These are phyloP conservation scores for Albula goreensis DNA, from an alignment of 2,113 vertebrate species.

Conservation along the genomic window DNA sequence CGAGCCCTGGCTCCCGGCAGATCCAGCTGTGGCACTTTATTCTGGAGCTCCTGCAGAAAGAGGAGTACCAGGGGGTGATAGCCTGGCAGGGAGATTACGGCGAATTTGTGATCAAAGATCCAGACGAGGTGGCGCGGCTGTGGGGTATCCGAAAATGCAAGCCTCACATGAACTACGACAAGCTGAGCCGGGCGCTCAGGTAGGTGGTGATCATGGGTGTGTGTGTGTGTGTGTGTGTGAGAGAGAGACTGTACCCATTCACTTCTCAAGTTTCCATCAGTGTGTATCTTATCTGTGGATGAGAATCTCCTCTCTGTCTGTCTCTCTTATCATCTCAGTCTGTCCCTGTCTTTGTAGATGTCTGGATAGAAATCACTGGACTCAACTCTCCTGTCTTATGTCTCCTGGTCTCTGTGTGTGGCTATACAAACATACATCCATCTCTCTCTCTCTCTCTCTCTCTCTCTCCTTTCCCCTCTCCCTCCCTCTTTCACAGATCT, in stretches of 20 bases:
- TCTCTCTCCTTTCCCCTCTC: neutral
- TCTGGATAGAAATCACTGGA: neutral
- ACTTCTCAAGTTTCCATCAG: too few species aligned
- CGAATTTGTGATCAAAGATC: slow-evolving; percentile 91
- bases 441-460: neutral
- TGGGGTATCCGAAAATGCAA: slow-evolving; percentile 89
- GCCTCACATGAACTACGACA: slow-evolving; percentile 93
- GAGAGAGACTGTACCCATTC: too few species aligned
- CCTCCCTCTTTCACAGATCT: neutral
- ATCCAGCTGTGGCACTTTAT: slow-evolving; percentile 90
- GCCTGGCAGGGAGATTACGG: slow-evolving; percentile 92
- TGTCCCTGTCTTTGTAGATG: neutral
- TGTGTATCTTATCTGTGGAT: too few species aligned
- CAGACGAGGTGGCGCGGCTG: slow-evolving; percentile 84
- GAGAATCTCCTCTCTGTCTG: neutral
- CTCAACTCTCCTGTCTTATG: neutral
- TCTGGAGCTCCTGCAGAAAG: slow-evolving; percentile 87
- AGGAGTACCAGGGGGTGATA: slow-evolving; percentile 87
- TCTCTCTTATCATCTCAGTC: neutral
- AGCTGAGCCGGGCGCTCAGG: slow-evolving; percentile 87
- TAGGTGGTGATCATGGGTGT: slow-evolving; percentile 44
- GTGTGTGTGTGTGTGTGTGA: too few species aligned
- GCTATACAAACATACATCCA: neutral
- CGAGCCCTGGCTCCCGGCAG: slow-evolving; percentile 80
- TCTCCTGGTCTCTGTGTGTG: neutral